These are phyloP conservation scores for Pelochelys cantorii DNA, from an alignment of 2,797 vertebrate genomes.

Conservation along the genomic window DNA sequence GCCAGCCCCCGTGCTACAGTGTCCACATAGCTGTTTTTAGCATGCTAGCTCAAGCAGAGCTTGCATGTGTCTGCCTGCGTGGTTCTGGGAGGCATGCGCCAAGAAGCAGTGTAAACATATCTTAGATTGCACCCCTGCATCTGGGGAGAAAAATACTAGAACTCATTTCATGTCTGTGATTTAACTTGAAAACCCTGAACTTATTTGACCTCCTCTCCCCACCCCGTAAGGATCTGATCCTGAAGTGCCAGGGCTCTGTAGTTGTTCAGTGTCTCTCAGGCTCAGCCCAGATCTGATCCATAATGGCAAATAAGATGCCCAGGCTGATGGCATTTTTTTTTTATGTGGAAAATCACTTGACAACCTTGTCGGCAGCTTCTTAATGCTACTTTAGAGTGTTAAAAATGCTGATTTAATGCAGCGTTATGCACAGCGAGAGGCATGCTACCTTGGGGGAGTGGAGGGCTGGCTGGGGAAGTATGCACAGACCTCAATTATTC, in stretches of 20 bases:
- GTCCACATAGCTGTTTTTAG: not conserved
- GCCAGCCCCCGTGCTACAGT: too few relatives aligned
- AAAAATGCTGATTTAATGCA: not conserved
- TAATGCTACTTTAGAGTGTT: not conserved
- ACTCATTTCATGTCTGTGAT: fast-evolving
- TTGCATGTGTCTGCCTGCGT: not conserved
- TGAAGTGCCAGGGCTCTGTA: not conserved
- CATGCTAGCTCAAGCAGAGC: not conserved
- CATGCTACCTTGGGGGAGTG: not conserved
- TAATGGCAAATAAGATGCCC: not conserved
- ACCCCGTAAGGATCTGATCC: not conserved
- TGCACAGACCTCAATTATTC: not conserved
- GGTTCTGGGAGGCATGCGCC: not conserved
- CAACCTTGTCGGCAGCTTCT: not conserved
- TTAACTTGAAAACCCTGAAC: not conserved
- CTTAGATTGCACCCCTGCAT: not conserved
- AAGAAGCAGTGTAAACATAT: not conserved
- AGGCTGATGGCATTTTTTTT: not conserved
- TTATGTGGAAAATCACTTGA: not conserved
- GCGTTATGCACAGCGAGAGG: not conserved
- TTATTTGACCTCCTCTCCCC: not conserved
- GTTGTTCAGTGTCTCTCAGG: not conserved
- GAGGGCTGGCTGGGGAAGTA: not conserved
- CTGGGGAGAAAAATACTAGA: not conserved
- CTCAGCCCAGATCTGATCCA: not conserved